Evolutionary conservation across 2,888 invertebrate species (phyloP).

Genomic region (Taenaris catops): DNA sequence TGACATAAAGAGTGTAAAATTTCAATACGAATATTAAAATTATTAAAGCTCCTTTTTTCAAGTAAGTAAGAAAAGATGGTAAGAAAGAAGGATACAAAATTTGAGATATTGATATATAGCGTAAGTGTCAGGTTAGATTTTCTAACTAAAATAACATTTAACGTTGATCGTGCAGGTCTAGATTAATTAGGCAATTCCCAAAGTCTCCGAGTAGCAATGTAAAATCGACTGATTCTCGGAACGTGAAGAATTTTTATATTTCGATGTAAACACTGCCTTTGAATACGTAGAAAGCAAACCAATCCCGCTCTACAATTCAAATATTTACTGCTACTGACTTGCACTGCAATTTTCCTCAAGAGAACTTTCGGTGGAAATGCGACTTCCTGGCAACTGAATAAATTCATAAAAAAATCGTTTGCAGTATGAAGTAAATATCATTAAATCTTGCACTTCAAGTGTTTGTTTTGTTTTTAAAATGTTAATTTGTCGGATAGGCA

Average conservation of each 20-base stretch:
- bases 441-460: too few relatives aligned
- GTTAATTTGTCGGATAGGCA: too few relatives aligned
- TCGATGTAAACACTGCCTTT: slow-evolving; percentile 55
- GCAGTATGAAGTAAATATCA: slow-evolving; percentile 18
- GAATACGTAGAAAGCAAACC: slow-evolving; percentile 68
- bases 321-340: slow-evolving; percentile 67
- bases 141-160: too few relatives aligned
- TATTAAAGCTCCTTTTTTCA: too few relatives aligned
- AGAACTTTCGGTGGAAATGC: slow-evolving; percentile 39
- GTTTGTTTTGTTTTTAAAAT: too few relatives aligned
- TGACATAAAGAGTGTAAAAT: too few relatives aligned
- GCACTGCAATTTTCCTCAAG: slow-evolving; percentile 55
- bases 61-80: too few relatives aligned
- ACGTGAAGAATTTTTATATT: slow-evolving; percentile 56
- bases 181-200: slow-evolving; percentile 18
- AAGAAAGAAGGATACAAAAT: too few relatives aligned
- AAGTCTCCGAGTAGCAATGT: slow-evolving; percentile 23
- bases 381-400: slow-evolving; percentile 29
- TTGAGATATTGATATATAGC: too few relatives aligned
- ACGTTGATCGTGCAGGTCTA: too few relatives aligned
- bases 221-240: slow-evolving; percentile 27
- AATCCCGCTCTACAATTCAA: slow-evolving; percentile 75
- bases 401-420: slow-evolving; percentile 27
- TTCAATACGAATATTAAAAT: too few relatives aligned
- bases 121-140: too few relatives aligned